A percentile compares a stretch with the other conserved stretches of the same genome.
These are phyloP conservation scores for Microdon myrmicae DNA, from an alignment of 2,888 invertebrate genomes.

Conservation along the genomic window DNA sequence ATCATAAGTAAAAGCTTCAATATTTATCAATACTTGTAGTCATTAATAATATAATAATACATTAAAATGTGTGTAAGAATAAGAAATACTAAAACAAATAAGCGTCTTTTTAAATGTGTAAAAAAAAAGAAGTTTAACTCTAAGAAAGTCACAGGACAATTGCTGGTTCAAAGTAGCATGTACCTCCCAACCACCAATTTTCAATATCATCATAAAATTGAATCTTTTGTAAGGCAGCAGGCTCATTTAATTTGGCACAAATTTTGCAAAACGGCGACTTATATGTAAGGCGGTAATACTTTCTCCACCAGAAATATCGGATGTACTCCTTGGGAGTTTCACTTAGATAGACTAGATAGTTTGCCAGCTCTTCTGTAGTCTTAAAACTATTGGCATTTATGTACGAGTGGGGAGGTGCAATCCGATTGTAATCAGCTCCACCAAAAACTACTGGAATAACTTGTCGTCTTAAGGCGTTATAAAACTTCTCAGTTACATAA, in stretches of 20 bases:
- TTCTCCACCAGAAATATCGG: constrained; percentile 76
- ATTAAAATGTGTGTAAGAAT: too few species aligned
- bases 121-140: background rate
- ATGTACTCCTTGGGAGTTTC: constrained; percentile 70
- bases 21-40: too few species aligned
- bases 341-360: constrained; percentile 67
- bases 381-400: constrained; percentile 74
- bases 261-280: constrained; percentile 61
- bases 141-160: constrained; percentile 51
- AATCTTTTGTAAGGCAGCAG: constrained; percentile 52
- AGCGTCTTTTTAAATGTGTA: too few species aligned
- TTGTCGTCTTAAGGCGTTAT: constrained; percentile 58
- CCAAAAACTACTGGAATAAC: constrained; percentile 76
- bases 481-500: constrained; percentile 76
- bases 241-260: constrained; percentile 60
- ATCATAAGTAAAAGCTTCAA: too few species aligned
- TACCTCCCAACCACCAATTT: constrained; percentile 62
- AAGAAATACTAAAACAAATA: too few species aligned
- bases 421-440: constrained; percentile 72
- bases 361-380: constrained; percentile 70
- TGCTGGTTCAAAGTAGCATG: constrained; percentile 58
- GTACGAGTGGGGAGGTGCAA: constrained; percentile 73
- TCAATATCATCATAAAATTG: constrained; percentile 61
- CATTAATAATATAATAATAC: too few species aligned
- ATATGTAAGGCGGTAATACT: constrained; percentile 66